phyloP scores from a whole-genome alignment of 2,888 invertebrate species.

The Rhopalosiphum nymphaeae region DNA sequence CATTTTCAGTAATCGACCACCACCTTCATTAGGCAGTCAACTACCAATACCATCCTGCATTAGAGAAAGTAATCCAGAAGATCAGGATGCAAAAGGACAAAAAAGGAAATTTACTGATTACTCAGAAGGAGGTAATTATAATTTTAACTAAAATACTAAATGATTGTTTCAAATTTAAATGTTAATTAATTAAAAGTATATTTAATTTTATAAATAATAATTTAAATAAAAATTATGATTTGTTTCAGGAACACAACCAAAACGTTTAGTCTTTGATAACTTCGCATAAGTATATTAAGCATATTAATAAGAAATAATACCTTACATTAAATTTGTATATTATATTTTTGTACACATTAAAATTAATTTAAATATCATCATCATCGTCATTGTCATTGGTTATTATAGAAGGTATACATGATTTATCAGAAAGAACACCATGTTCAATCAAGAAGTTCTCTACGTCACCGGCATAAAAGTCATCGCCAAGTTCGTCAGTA shows the following conservation, averaged over 20 bases:
- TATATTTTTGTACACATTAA: slow-evolving; percentile 53
- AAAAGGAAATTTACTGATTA: slow-evolving; percentile 83
- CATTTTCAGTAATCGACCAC: slow-evolving; percentile 81
- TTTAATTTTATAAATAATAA: slow-evolving; percentile 49
- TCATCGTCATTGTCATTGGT: slow-evolving; percentile 28
- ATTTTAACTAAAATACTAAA: slow-evolving; percentile 29
- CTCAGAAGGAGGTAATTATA: slow-evolving; percentile 74
- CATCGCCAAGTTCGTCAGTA: slow-evolving; percentile 88
- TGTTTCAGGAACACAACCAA: slow-evolving; percentile 63
- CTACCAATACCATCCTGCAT: slow-evolving; percentile 83
- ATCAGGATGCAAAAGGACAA: slow-evolving; percentile 78
- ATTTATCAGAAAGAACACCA: slow-evolving; percentile 73
- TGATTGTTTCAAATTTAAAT: not conserved
- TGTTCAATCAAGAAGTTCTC: slow-evolving; percentile 91
- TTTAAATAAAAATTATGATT: slow-evolving; percentile 54
- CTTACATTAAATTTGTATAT: slow-evolving; percentile 40
- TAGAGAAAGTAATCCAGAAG: slow-evolving; percentile 72
- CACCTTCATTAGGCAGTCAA: slow-evolving; percentile 86
- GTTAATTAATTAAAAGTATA: not conserved
- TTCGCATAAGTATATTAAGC: slow-evolving; percentile 49
- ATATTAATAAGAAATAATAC: slow-evolving; percentile 33
- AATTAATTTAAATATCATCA: slow-evolving; percentile 41
- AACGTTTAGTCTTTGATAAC: slow-evolving; percentile 65
- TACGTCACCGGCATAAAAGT: slow-evolving; percentile 91
- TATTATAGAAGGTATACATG: slow-evolving; percentile 63